Evolutionary conservation across 1,140 invertebrate species (phyloP).

Genomic region (Zaprionus taronus): DNA sequence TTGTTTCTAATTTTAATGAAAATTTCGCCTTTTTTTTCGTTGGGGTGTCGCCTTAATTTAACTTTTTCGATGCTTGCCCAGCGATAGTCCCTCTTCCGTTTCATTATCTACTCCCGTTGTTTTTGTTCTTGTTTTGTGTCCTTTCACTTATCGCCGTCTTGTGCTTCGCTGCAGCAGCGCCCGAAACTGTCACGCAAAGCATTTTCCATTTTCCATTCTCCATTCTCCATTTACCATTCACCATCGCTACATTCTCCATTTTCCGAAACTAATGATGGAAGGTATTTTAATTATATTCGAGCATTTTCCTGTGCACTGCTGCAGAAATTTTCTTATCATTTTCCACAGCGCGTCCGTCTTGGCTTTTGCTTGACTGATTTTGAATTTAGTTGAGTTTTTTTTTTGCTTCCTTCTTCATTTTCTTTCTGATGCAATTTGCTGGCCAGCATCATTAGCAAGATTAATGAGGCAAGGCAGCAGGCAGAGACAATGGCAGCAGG

Average conservation of each 20-base stretch:
- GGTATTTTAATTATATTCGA: constrained; percentile 83
- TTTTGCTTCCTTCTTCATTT: constrained; percentile 37
- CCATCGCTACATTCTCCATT: constrained; percentile 37
- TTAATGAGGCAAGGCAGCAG: constrained; percentile 60
- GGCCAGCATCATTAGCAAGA: constrained; percentile 78
- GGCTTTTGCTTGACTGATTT: constrained; percentile 82
- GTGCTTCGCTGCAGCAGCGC: constrained; percentile 66
- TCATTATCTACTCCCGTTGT: constrained; percentile 27
- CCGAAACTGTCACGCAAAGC: constrained; percentile 74
- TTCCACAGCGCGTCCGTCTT: constrained; percentile 71
- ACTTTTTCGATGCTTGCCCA: constrained; percentile 74
- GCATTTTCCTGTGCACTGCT: constrained; percentile 70
- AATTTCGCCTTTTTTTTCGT: constrained; percentile 66
- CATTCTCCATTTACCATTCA: constrained; percentile 18
- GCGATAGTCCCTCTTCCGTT: constrained; percentile 63
- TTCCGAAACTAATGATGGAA: constrained; percentile 79
- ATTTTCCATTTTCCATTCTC: constrained; percentile 54
- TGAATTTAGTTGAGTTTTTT: constrained; percentile 38
- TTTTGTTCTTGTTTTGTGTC: constrained; percentile 36
- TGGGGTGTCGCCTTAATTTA: constrained; percentile 68
- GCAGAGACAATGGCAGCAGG: constrained; percentile 7
- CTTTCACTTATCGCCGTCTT: constrained; percentile 75
- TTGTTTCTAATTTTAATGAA: constrained; percentile 83
- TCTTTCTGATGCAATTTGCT: constrained; percentile 73
- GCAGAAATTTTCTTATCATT: constrained; percentile 84